These are phyloP conservation scores for Haliclystus octoradiatus DNA, from an alignment of 30 jellyfish, hydroid and myxozoan genomes.

Conservation along the genomic window DNA sequence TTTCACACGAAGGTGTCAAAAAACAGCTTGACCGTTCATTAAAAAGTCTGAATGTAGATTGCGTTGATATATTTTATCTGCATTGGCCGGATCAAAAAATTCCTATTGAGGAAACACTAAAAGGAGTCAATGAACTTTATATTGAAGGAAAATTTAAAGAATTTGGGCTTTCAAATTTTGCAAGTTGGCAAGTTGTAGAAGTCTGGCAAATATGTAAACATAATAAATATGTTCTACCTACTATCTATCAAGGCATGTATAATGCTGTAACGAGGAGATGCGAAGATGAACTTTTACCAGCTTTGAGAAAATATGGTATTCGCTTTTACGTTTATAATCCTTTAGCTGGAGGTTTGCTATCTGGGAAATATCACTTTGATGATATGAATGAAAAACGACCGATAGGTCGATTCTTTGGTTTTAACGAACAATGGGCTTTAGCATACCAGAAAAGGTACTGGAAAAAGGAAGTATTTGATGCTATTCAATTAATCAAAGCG, in stretches of 20 bases:
- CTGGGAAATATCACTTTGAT: conserved; percentile 52
- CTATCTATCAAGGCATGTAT: conserved; percentile 97
- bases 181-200: conserved; percentile 93
- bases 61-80: conserved; percentile 73
- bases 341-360: conserved; percentile 94
- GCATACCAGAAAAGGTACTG: conserved; percentile 77
- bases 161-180: conserved; percentile 86
- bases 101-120: conserved; percentile 84
- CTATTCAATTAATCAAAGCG: conserved; percentile 20
- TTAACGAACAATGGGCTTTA: conserved; percentile 47
- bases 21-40: conserved; percentile 70
- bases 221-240: conserved; percentile 77
- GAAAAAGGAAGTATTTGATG: conserved; percentile 56
- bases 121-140: conserved; percentile 66
- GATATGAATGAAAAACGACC: conserved; percentile 62
- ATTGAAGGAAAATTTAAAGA: conserved; percentile 92
- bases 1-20: conserved; percentile 49
- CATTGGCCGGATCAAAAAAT: conserved; percentile 90
- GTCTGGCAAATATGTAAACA: conserved; percentile 74
- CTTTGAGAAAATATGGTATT: conserved; percentile 64
- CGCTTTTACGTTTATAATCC: conserved; percentile 94
- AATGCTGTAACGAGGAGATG: conserved; percentile 78
- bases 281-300: conserved; percentile 83
- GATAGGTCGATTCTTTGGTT: conserved; percentile 62
- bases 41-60: conserved; percentile 24